A percentile compares a stretch with the other conserved stretches of the same genome.
Evolutionary conservation across 2,888 invertebrate genomes (phyloP).

Genomic region (Melitaea athalia): DNA sequence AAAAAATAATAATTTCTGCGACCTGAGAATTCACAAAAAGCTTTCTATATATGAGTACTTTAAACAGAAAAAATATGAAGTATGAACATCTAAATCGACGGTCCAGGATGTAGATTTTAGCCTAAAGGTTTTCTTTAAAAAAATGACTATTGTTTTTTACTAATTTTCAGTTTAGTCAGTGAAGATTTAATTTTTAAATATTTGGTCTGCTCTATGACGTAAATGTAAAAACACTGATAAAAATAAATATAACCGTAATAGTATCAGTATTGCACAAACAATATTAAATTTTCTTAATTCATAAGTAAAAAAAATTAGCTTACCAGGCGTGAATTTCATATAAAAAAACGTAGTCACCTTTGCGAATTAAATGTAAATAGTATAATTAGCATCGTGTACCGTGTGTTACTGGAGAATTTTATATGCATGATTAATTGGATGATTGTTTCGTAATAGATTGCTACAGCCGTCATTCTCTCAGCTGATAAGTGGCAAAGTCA

Average conservation of each 20-base stretch:
- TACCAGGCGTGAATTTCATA: slow-evolving; percentile 28
- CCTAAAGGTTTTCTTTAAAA: too few relatives aligned
- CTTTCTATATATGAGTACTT: too few relatives aligned
- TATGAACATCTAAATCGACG: too few relatives aligned
- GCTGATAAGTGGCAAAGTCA: slow-evolving; percentile 45
- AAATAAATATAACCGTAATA: slow-evolving; percentile 6
- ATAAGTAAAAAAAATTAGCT: slow-evolving; percentile 4
- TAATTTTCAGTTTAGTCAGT: too few relatives aligned
- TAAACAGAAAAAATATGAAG: too few relatives aligned
- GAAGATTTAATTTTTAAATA: background rate
- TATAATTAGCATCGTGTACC: slow-evolving; percentile 27
- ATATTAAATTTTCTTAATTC: slow-evolving; percentile 2
- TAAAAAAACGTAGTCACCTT: slow-evolving; percentile 26
- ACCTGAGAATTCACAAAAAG: too few relatives aligned
- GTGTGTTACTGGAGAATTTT: slow-evolving; percentile 29
- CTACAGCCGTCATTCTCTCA: slow-evolving; percentile 25
- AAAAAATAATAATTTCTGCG: too few relatives aligned
- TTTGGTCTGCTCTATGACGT: slow-evolving; percentile 10
- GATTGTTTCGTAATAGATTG: slow-evolving; percentile 60
- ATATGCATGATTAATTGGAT: background rate
- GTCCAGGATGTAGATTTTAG: too few relatives aligned
- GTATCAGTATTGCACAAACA: background rate
- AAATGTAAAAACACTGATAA: slow-evolving; percentile 18
- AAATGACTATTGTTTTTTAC: too few relatives aligned
- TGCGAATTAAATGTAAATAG: slow-evolving; percentile 19